These are phyloP conservation scores for Oxystoma pomonae DNA, from an alignment of 2,888 invertebrate genomes.

Conservation along the genomic window DNA sequence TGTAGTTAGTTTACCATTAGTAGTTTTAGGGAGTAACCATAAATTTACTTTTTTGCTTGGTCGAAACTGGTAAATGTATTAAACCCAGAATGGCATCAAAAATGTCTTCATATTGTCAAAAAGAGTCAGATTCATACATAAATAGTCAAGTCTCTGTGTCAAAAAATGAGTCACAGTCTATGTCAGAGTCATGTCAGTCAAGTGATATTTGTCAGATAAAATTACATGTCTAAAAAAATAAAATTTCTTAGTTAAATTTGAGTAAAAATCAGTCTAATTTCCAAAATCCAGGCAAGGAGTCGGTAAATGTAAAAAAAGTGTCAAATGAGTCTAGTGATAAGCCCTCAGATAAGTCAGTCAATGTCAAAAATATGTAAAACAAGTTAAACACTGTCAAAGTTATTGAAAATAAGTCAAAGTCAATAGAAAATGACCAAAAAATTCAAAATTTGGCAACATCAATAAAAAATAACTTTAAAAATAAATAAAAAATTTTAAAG, in stretches of 20 bases:
- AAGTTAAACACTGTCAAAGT: too few relatives aligned
- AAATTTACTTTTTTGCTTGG: constrained; percentile 4
- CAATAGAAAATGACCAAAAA: background rate
- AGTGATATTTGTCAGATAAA: background rate
- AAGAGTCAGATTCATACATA: too few relatives aligned
- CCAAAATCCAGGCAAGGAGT: background rate
- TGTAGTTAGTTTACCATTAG: constrained; percentile 7
- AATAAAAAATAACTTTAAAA: background rate
- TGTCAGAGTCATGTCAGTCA: background rate
- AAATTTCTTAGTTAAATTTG: background rate
- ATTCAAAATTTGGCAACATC: background rate
- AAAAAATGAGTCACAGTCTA: background rate
- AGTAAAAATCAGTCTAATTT: background rate
- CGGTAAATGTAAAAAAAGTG: background rate
- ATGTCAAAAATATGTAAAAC: too few relatives aligned
- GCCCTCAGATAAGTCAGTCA: too few relatives aligned
- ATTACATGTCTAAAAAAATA: background rate
- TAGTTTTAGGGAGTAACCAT: background rate
- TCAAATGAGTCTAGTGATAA: background rate
- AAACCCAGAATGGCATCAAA: background rate
- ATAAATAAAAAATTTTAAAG: too few relatives aligned
- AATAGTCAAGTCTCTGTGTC: too few relatives aligned
- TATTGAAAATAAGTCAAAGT: background rate
- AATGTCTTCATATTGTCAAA: background rate
- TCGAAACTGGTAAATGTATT: constrained; percentile 7